A percentile compares a stretch with the other conserved stretches of the same genome.
Evolutionary conservation across 2,113 vertebrate genomes (phyloP).

Genomic region (Nyctereutes procyonoides): DNA sequence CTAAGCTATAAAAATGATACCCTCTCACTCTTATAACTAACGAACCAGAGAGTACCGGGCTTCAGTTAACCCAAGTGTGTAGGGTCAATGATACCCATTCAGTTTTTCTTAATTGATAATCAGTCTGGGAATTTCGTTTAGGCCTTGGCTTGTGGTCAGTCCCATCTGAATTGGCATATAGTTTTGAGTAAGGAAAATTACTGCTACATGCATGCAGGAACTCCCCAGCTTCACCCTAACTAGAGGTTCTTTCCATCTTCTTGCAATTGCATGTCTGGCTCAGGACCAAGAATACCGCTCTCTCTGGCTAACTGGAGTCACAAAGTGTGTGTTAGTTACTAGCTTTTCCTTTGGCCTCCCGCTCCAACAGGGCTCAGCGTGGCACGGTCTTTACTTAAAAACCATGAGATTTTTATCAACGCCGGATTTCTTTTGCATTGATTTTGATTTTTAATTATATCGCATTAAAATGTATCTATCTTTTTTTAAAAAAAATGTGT

Average conservation of each 20-base stretch:
- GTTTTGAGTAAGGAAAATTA: neutral
- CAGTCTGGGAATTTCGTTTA: conserved; percentile 1
- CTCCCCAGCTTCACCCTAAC: neutral
- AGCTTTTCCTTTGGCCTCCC: neutral
- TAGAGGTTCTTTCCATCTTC: neutral
- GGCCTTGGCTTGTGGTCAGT: neutral
- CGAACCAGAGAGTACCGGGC: neutral
- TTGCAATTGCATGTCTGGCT: neutral
- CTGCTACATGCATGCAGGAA: neutral
- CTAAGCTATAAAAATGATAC: conserved; percentile 34
- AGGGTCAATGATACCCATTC: neutral
- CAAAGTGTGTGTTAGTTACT: neutral
- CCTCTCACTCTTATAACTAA: neutral
- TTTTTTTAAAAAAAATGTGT: neutral
- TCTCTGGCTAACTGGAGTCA: neutral
- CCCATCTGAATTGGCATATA: neutral
- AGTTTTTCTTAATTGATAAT: conserved; percentile 10
- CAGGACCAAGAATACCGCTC: neutral
- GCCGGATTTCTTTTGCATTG: neutral
- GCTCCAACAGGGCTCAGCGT: neutral
- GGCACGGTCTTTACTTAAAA: conserved; percentile 37
- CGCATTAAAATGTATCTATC: neutral
- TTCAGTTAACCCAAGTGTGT: neutral
- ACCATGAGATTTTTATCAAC: neutral
- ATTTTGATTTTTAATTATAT: neutral